Conservation (phyloP, 2,888 invertebrate species). For the Latrodectus elegans region DNA sequence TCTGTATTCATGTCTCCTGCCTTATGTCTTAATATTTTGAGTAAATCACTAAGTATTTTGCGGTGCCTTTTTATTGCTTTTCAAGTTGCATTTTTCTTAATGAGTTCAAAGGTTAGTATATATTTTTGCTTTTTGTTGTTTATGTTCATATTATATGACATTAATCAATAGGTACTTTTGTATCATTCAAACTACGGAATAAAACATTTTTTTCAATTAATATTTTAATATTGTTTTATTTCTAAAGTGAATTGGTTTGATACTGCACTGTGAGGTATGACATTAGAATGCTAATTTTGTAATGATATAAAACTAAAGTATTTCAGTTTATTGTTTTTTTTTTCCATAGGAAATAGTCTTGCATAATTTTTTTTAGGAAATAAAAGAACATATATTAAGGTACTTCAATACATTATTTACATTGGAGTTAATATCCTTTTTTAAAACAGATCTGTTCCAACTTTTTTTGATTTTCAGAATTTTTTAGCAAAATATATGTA, state of each 20-base stretch:
- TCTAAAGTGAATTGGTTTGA: neutral
- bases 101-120: constrained; percentile 77
- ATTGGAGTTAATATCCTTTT: too few relatives aligned
- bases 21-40: constrained; percentile 2
- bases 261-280: neutral
- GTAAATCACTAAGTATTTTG: constrained; percentile 77
- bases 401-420: too few relatives aligned
- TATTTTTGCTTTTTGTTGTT: neutral
- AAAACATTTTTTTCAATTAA: neutral
- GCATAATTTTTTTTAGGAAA: too few relatives aligned
- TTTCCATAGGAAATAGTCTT: too few relatives aligned
- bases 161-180: neutral
- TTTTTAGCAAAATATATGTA: too few relatives aligned
- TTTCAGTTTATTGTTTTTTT: too few relatives aligned
- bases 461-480: too few relatives aligned
- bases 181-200: neutral
- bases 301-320: too few relatives aligned
- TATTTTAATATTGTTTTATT: neutral
- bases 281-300: too few relatives aligned
- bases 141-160: neutral
- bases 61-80: constrained; percentile 79
- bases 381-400: too few relatives aligned
- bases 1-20: constrained; percentile 11
- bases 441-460: neutral
- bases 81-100: constrained; percentile 79